These are phyloP conservation scores for Tor tambroides DNA, from an alignment of 2,113 vertebrate genomes.

Conservation along the genomic window DNA sequence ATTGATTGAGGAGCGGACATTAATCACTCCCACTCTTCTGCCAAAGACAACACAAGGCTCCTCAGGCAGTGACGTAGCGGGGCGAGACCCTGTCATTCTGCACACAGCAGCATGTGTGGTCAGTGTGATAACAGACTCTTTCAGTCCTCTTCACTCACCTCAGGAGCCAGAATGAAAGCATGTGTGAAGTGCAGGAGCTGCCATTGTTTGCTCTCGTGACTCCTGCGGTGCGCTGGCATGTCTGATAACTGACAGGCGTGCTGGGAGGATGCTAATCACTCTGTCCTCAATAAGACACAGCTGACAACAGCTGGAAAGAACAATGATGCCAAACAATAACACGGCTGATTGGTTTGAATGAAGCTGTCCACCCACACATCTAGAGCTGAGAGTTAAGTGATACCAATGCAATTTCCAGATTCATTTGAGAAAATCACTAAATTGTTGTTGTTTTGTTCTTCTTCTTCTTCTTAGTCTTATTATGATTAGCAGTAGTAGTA, in stretches of 20 bases:
- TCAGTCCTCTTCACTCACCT: slow-evolving; percentile 6
- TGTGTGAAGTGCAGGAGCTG: not conserved
- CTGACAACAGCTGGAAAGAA: not conserved
- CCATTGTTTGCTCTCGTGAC: not conserved
- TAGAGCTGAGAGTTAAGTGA: not conserved
- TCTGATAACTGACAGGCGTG: slow-evolving; percentile 14
- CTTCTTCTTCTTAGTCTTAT: no score
- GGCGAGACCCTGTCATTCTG: slow-evolving; percentile 41
- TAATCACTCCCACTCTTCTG: slow-evolving; percentile 64
- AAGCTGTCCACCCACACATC: slow-evolving; percentile 19
- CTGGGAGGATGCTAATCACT: slow-evolving; percentile 7
- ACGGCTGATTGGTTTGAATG: not conserved
- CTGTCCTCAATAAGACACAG: not conserved
- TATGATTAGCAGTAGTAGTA: no score
- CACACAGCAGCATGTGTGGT: slow-evolving; percentile 57
- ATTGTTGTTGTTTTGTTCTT: no score
- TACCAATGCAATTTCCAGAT: no score
- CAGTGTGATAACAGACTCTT: slow-evolving; percentile 72
- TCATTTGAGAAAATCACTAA: no score
- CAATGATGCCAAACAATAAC: not conserved
- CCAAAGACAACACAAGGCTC: slow-evolving; percentile 48
- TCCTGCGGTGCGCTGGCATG: not conserved
- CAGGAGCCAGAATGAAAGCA: slow-evolving; percentile 18
- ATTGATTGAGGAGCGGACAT: slow-evolving; percentile 49
- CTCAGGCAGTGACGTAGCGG: slow-evolving; percentile 54